These are phyloP conservation scores for Oxygymnocypris stewartii DNA, from an alignment of 2,113 vertebrate genomes.

Conservation along the genomic window DNA sequence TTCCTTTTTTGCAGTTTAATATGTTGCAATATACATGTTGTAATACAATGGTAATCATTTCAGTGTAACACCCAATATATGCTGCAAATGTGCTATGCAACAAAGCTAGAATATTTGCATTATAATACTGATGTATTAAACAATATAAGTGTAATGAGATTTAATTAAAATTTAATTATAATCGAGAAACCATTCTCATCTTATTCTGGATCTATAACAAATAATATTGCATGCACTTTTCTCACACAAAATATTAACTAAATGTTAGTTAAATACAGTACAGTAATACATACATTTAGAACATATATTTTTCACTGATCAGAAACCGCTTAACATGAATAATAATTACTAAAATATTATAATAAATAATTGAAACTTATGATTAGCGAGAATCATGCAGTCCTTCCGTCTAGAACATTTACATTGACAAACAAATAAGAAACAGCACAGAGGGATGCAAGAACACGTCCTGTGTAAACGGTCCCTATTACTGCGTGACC, in stretches of 20 bases:
- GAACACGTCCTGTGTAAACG: constrained; percentile 8
- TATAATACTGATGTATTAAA: not conserved
- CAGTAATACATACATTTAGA: not conserved
- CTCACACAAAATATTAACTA: not conserved
- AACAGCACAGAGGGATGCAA: constrained; percentile 17
- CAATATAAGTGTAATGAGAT: not conserved
- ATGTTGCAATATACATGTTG: not conserved
- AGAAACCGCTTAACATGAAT: not conserved
- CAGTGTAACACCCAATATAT: not conserved
- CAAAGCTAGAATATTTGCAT: not conserved
- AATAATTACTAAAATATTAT: not conserved
- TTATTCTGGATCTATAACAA: not conserved
- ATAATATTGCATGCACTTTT: not conserved
- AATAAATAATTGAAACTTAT: not conserved
- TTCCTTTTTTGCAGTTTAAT: not conserved
- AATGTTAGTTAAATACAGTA: not conserved
- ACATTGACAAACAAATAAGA: not conserved
- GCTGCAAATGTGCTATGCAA: not conserved
- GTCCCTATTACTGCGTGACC: constrained; percentile 1
- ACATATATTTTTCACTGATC: not conserved
- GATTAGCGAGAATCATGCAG: not conserved
- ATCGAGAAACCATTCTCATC: not conserved
- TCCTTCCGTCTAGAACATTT: not conserved
- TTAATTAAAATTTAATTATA: not conserved
- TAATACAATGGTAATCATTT: not conserved